Conservation (phyloP, 2,797 vertebrate species). For the Cynopterus sphinx region DNA sequence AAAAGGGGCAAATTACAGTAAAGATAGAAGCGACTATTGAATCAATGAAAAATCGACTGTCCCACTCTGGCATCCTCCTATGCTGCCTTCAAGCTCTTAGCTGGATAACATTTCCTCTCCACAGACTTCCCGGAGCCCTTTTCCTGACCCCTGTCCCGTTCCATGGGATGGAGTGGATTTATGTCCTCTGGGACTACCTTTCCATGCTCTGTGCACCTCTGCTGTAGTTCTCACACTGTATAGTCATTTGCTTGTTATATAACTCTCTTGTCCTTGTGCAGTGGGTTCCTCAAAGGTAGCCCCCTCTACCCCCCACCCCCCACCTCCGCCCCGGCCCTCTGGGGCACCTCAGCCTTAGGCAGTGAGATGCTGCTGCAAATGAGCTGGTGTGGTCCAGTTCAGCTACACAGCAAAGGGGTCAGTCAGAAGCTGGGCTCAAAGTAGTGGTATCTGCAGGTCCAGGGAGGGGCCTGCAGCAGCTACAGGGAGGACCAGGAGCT, state of each 20-base stretch:
- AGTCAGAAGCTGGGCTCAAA: not conserved
- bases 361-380: not conserved
- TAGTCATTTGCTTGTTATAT: too few species aligned
- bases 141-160: not conserved
- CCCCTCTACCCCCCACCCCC: not conserved
- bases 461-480: not conserved
- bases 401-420: not conserved
- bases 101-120: not conserved
- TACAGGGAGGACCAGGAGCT: not conserved
- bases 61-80: not conserved
- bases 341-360: not conserved
- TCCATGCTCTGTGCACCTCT: not conserved
- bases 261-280: not conserved
- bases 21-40: not conserved
- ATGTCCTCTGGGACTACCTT: not conserved
- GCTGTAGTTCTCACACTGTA: not conserved
- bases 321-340: too few species aligned
- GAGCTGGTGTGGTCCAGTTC: not conserved
- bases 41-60: not conserved
- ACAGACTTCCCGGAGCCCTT: not conserved
- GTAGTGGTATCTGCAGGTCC: not conserved
- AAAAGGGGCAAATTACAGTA: not conserved
- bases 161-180: not conserved
- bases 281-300: not conserved
- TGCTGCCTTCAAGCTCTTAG: not conserved